Evolutionary conservation across 2,797 vertebrate species (phyloP).

Genomic region (Etheostoma perlongum): DNA sequence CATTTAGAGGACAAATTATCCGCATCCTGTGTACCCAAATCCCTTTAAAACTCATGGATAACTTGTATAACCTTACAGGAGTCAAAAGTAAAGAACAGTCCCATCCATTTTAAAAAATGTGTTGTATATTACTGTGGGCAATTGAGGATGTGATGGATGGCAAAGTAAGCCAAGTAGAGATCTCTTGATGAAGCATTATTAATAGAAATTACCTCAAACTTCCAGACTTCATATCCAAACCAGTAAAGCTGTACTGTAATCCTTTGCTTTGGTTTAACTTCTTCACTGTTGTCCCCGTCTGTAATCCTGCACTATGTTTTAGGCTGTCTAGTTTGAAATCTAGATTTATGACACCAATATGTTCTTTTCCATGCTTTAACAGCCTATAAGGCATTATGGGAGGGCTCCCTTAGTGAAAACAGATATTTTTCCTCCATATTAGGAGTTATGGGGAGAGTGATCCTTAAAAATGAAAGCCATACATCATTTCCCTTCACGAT

Average conservation of each 20-base stretch:
- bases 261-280: constrained; percentile 70
- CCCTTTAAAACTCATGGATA: constrained; percentile 41
- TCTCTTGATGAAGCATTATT: constrained; percentile 65
- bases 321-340: constrained; percentile 81
- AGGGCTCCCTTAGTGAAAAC: constrained; percentile 84
- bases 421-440: constrained; percentile 85
- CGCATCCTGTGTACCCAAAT: constrained; percentile 38
- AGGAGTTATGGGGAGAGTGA: constrained; percentile 84
- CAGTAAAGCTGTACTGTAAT: constrained; percentile 62
- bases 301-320: constrained; percentile 74
- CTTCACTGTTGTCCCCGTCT: constrained; percentile 72
- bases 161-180: constrained; percentile 55
- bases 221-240: constrained; percentile 55
- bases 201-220: constrained; percentile 72
- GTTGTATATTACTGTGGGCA: constrained; percentile 42
- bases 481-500: constrained; percentile 84
- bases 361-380: constrained; percentile 86
- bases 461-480: constrained; percentile 87
- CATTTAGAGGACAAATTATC: constrained; percentile 43
- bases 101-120: constrained; percentile 37
- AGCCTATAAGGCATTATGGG: constrained; percentile 81
- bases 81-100: constrained; percentile 41
- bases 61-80: constrained; percentile 22
- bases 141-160: constrained; percentile 56
- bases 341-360: constrained; percentile 89